Evolutionary conservation across 2,888 invertebrate species (phyloP).

Genomic region (Belgica antarctica): DNA sequence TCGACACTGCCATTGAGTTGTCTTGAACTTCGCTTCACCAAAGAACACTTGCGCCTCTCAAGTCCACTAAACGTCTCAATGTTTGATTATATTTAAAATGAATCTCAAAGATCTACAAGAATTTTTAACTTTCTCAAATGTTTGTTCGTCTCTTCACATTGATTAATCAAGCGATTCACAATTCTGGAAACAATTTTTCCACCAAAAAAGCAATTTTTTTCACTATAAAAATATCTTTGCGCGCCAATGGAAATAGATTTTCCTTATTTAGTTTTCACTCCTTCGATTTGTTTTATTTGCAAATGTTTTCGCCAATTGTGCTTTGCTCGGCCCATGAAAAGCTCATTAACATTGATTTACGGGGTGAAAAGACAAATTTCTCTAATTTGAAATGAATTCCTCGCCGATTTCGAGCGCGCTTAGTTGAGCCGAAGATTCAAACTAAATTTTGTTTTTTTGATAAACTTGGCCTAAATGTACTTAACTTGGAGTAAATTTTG

Average conservation of each 20-base stretch:
- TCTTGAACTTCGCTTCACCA: no score
- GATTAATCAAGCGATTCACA: no score
- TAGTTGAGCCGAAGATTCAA: not conserved
- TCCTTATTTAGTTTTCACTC: no score
- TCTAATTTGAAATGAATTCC: not conserved
- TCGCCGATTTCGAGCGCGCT: not conserved
- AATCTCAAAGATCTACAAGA: conserved; percentile 13
- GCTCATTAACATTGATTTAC: conserved; percentile 3
- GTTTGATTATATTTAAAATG: no score
- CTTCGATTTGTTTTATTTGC: no score
- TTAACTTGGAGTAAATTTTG: not conserved
- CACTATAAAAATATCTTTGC: conserved; percentile 10
- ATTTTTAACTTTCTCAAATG: not conserved
- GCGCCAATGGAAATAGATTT: no score
- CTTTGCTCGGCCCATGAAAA: not conserved
- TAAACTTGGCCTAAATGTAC: not conserved
- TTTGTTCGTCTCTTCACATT: not conserved
- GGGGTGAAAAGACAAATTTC: not conserved
- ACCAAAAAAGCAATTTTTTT: no score
- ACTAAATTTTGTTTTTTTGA: no score
- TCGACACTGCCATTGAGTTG: no score
- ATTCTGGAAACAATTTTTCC: no score
- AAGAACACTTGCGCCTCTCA: no score
- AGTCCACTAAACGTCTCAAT: no score
- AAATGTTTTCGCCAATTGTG: not conserved